Conservation (phyloP, 2,888 invertebrate genomes). For the Cotesia congregata region DNA sequence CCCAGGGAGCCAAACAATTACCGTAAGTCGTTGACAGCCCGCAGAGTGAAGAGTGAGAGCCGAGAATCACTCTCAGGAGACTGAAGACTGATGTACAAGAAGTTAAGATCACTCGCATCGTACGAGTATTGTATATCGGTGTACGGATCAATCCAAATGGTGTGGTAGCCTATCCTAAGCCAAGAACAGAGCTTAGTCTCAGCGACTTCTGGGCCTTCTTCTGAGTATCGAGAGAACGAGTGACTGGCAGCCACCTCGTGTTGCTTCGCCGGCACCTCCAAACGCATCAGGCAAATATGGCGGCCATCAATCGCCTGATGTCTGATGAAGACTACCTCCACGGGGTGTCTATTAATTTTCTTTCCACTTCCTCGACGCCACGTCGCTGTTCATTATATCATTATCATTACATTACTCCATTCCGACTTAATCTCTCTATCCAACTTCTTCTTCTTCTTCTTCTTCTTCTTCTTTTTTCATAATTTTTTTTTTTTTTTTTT, state of each 20-base stretch:
- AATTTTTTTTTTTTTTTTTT: not conserved
- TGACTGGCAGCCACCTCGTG: constrained; percentile 40
- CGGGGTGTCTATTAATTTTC: constrained; percentile 58
- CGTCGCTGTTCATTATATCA: constrained; percentile 10
- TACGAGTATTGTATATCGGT: not conserved
- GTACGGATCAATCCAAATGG: not conserved
- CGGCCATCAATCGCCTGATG: constrained; percentile 58
- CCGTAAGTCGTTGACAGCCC: constrained; percentile 60
- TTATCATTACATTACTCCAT: not conserved
- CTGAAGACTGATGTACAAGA: constrained; percentile 4
- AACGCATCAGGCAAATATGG: constrained; percentile 63
- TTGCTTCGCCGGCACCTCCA: constrained; percentile 47
- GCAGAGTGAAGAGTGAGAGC: constrained; percentile 53
- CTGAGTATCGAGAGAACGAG: constrained; percentile 3
- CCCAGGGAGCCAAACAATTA: constrained; percentile 45
- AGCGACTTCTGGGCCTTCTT: too few relatives aligned
- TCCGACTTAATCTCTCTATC: not conserved
- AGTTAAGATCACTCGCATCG: not conserved
- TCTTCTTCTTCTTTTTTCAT: not conserved
- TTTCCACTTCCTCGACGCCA: constrained; percentile 35
- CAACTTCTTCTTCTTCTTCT: too few relatives aligned
- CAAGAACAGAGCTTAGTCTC: too few relatives aligned
- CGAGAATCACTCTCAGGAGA: constrained; percentile 33
- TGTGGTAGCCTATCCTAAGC: too few relatives aligned
- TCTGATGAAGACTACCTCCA: constrained; percentile 51